phyloP scores from a whole-genome alignment of 2,113 vertebrate genomes.

The Elachura formosa region DNA sequence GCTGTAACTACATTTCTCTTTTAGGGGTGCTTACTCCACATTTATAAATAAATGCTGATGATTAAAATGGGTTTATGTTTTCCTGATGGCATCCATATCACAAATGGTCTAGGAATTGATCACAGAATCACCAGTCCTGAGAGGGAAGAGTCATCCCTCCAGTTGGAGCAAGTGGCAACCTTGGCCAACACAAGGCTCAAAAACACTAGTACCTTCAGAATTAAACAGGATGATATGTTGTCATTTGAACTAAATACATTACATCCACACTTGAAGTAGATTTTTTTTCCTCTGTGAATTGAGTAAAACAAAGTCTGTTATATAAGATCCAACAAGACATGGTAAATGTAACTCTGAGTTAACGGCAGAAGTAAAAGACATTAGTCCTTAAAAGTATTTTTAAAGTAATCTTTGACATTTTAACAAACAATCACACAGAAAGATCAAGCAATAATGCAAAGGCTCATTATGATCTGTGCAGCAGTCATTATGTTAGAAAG shows the following conservation, averaged over 20 bases:
- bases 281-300: neutral
- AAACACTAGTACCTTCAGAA: neutral
- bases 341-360: neutral
- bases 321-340: neutral
- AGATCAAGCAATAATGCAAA: neutral
- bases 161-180: neutral
- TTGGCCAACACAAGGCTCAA: neutral
- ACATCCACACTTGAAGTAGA: neutral
- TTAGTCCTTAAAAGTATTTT: neutral
- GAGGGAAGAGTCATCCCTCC: rapidly evolving
- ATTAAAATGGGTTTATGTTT: neutral
- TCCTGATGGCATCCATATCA: neutral
- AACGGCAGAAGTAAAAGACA: neutral
- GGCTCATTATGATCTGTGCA: neutral
- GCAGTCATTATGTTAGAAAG: neutral
- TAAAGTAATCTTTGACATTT: neutral
- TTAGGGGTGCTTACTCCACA: neutral
- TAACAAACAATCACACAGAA: neutral
- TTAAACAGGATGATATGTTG: neutral
- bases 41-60: neutral
- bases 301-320: neutral
- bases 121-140: neutral
- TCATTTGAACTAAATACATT: neutral
- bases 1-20: neutral
- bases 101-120: neutral